phyloP scores from a whole-genome alignment of 2,888 invertebrate genomes.

The Doris montereyensis region DNA sequence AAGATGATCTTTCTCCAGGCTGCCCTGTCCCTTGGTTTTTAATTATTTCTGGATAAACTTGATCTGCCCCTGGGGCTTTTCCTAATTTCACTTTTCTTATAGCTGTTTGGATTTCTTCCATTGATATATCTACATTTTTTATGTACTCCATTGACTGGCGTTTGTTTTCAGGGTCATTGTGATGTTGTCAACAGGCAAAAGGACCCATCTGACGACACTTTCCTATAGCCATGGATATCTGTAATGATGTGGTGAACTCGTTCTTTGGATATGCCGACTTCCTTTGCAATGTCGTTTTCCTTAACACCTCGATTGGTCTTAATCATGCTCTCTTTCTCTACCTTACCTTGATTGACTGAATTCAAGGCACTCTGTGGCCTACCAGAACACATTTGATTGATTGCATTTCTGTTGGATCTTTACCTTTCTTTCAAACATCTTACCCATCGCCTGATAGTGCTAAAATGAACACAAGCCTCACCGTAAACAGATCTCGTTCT shows the following conservation, averaged over 20 bases:
- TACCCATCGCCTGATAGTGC: background rate
- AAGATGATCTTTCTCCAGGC: no score
- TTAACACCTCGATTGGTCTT: background rate
- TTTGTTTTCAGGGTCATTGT: no score
- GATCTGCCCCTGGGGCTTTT: no score
- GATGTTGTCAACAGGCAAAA: background rate
- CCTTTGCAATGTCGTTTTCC: constrained; percentile 3
- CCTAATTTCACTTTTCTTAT: no score
- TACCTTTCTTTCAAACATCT: background rate
- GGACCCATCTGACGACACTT: background rate
- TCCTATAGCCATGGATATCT: background rate
- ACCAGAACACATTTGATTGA: no score
- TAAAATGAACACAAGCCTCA: background rate
- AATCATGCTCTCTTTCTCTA: background rate
- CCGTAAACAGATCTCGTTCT: constrained; percentile 4
- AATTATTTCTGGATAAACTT: no score
- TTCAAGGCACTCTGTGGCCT: no score
- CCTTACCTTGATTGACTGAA: no score
- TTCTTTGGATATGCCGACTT: background rate
- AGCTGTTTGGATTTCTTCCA: no score
- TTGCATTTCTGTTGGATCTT: background rate
- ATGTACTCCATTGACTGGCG: no score
- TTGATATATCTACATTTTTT: no score
- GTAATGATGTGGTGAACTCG: constrained; percentile 2
- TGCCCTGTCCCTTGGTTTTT: no score